Percentiles rank a stretch among this genome's conserved stretches.
phyloP scores from a whole-genome alignment of 2,797 vertebrate species.

The Coilia nasus region DNA sequence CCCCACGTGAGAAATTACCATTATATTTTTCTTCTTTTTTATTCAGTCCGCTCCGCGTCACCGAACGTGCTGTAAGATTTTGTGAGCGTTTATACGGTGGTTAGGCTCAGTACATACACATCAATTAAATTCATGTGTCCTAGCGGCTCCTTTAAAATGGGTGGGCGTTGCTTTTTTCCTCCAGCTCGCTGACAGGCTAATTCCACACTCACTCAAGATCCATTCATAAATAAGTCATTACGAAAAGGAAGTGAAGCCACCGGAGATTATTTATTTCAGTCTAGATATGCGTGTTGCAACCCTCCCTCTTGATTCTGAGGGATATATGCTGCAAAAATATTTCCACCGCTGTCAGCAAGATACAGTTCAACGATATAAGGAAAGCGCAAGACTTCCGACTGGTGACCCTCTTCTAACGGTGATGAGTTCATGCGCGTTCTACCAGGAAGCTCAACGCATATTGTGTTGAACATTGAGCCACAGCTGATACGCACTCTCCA shows the following conservation, averaged over 20 bases:
- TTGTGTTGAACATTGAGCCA: constrained; percentile 52
- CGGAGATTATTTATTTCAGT: constrained; percentile 47
- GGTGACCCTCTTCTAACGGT: constrained; percentile 59
- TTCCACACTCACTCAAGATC: constrained; percentile 68
- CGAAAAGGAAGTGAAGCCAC: constrained; percentile 56
- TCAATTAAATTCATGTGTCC: constrained; percentile 19
- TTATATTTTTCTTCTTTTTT: not conserved
- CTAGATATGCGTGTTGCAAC: constrained; percentile 33
- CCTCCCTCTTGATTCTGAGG: constrained; percentile 20
- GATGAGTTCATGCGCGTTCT: constrained; percentile 60
- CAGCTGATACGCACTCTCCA: constrained; percentile 55
- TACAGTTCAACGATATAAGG: constrained; percentile 49
- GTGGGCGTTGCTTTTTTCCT: constrained; percentile 60
- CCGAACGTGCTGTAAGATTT: not conserved
- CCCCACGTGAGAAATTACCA: not conserved
- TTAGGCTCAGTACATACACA: not conserved
- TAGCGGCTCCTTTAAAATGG: constrained; percentile 77
- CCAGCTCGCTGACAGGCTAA: constrained; percentile 60
- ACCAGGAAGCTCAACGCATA: constrained; percentile 57
- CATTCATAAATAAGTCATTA: constrained; percentile 86
- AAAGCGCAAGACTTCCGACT: constrained; percentile 66
- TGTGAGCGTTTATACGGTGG: not conserved
- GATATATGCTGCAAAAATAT: constrained; percentile 36
- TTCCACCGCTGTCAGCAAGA: constrained; percentile 44
- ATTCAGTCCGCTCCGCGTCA: not conserved